These are phyloP conservation scores for Ovis canadensis DNA, from an alignment of 2,113 vertebrate species.

Conservation along the genomic window DNA sequence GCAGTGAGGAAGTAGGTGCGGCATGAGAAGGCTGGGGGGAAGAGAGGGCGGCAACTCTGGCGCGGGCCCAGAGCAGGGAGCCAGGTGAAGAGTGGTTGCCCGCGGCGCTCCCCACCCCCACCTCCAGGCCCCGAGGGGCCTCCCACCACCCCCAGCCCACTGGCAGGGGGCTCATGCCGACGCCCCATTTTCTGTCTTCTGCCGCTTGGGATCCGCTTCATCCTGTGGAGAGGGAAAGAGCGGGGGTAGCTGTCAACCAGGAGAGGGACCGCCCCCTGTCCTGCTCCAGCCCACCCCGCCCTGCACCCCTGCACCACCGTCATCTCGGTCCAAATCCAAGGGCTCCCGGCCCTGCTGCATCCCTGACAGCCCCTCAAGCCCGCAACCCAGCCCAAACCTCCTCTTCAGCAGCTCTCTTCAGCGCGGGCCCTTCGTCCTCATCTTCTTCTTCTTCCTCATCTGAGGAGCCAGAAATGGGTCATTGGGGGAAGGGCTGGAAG, in stretches of 20 bases:
- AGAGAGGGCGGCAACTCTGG: conserved; percentile 29
- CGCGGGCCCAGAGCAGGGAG: conserved; percentile 36
- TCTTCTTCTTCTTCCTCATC: conserved; percentile 84
- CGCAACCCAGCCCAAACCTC: conserved; percentile 75
- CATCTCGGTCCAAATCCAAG: neutral
- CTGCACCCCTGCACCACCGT: neutral
- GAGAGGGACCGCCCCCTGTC: neutral
- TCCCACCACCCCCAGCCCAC: neutral
- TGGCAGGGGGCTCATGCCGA: conserved; percentile 78
- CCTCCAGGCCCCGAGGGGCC: neutral
- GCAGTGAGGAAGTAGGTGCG: conserved; percentile 24
- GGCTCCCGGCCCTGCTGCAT: neutral
- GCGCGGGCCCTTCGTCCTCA: conserved; percentile 81
- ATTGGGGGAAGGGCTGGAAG: conserved; percentile 44
- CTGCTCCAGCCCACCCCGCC: neutral
- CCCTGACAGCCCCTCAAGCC: conserved; percentile 10
- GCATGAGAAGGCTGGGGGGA: conserved; percentile 47
- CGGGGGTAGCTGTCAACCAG: neutral
- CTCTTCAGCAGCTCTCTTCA: conserved; percentile 84
- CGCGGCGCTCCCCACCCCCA: conserved; percentile 25
- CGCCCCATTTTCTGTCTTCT: conserved; percentile 85
- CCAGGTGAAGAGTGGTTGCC: conserved; percentile 34
- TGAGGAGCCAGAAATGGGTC: conserved; percentile 65
- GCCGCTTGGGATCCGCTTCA: conserved; percentile 85
- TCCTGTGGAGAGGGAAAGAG: conserved; percentile 68